Conservation (phyloP, 1,140 invertebrate genomes). For the Aphelinus certus region DNA sequence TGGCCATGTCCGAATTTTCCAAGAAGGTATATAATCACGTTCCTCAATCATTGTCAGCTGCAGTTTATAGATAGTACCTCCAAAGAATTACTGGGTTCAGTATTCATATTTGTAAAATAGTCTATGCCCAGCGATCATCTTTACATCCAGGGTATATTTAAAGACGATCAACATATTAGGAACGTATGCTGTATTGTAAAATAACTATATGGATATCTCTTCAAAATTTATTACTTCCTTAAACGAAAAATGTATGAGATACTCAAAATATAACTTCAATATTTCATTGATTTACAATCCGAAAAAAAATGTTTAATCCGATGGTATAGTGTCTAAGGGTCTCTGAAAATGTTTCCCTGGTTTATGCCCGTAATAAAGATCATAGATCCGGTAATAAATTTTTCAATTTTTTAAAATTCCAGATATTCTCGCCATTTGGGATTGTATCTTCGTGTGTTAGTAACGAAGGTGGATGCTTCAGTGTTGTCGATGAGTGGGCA, state of each 20-base stretch:
- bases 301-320: background rate
- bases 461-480: constrained; percentile 47
- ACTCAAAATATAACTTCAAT: background rate
- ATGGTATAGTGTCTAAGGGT: background rate
- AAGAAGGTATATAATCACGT: constrained; percentile 60
- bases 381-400: too few species aligned
- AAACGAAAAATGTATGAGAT: too few species aligned
- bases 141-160: too few species aligned
- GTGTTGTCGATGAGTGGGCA: constrained; percentile 13
- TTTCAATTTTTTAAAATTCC: constrained; percentile 11
- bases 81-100: too few species aligned
- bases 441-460: constrained; percentile 51
- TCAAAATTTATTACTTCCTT: too few species aligned
- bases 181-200: too few species aligned
- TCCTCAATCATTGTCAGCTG: too few species aligned
- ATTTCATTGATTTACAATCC: background rate
- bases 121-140: too few species aligned
- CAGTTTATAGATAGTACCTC: too few species aligned
- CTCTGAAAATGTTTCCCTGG: background rate
- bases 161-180: too few species aligned
- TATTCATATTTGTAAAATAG: too few species aligned
- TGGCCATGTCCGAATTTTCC: constrained; percentile 68
- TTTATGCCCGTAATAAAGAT: background rate
- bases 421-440: constrained; percentile 50
- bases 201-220: too few species aligned